Percentiles rank a stretch among this genome's conserved stretches.
phyloP scores from a whole-genome alignment of 2,888 invertebrate species.

The Gymnoscelis rufifasciata region DNA sequence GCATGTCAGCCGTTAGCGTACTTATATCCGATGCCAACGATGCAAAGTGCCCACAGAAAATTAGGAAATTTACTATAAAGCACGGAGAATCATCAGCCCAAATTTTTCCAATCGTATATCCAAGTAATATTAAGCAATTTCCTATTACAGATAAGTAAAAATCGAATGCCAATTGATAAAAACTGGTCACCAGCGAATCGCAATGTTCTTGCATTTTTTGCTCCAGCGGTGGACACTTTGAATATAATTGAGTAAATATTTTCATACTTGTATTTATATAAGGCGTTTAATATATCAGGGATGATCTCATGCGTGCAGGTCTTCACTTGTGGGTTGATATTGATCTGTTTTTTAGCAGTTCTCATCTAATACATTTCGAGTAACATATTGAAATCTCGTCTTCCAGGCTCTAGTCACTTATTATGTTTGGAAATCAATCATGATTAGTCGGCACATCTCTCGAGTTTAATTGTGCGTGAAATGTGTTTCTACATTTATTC shows the following conservation, averaged over 20 bases:
- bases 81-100: conserved; percentile 24
- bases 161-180: conserved; percentile 31
- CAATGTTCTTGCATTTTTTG: conserved; percentile 9
- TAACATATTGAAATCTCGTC: background rate
- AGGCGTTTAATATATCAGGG: background rate
- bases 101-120: conserved; percentile 36
- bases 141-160: conserved; percentile 39
- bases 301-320: background rate
- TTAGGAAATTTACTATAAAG: conserved; percentile 32
- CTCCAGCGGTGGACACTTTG: conserved; percentile 20
- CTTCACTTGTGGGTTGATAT: background rate
- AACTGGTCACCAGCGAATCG: conserved; percentile 19
- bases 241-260: conserved; percentile 23
- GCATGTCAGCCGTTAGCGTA: conserved; percentile 31
- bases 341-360: background rate
- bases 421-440: background rate
- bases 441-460: conserved; percentile 9
- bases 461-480: conserved; percentile 4
- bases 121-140: conserved; percentile 37
- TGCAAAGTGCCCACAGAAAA: conserved; percentile 38
- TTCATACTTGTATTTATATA: conserved; percentile 28
- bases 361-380: background rate
- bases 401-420: background rate
- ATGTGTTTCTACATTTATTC: background rate
- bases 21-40: conserved; percentile 33